Evolutionary conservation across 2,797 vertebrate genomes (phyloP).

Genomic region (Brachymystax lenok): DNA sequence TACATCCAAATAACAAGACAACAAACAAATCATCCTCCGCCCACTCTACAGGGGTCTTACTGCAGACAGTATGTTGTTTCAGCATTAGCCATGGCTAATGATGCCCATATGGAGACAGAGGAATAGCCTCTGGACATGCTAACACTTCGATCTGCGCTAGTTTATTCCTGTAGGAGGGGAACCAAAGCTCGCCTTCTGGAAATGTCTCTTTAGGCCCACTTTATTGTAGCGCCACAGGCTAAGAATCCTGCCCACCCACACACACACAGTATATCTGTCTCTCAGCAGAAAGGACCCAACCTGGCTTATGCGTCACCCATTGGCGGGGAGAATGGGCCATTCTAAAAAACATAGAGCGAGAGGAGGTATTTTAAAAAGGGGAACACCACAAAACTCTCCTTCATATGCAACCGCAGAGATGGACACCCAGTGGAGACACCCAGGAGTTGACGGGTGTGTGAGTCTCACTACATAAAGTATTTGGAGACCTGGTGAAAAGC

Average conservation of each 20-base stretch:
- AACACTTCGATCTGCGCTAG: conserved; percentile 28
- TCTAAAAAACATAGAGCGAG: conserved; percentile 1
- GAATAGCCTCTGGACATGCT: conserved; percentile 53
- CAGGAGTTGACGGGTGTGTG: background rate
- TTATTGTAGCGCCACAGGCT: background rate
- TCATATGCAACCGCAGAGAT: too few relatives aligned
- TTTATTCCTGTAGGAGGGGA: conserved; percentile 44
- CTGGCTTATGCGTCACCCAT: background rate
- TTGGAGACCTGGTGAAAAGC: conserved; percentile 7
- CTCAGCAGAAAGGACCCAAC: background rate
- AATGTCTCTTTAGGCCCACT: background rate
- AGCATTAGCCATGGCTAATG: conserved; percentile 64
- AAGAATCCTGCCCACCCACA: too few relatives aligned
- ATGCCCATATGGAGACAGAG: conserved; percentile 58
- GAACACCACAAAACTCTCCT: background rate
- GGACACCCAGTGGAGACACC: too few relatives aligned
- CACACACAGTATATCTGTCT: background rate
- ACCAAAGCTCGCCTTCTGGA: background rate
- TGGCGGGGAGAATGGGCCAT: background rate
- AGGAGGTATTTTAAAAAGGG: background rate
- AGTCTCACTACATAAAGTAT: conserved; percentile 10
- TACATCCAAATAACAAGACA: conserved; percentile 1
- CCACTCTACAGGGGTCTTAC: background rate
- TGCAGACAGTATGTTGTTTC: conserved; percentile 13
- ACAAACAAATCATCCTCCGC: background rate